These are phyloP conservation scores for Scarus forsteni DNA, from an alignment of 2,797 vertebrate genomes.

Conservation along the genomic window DNA sequence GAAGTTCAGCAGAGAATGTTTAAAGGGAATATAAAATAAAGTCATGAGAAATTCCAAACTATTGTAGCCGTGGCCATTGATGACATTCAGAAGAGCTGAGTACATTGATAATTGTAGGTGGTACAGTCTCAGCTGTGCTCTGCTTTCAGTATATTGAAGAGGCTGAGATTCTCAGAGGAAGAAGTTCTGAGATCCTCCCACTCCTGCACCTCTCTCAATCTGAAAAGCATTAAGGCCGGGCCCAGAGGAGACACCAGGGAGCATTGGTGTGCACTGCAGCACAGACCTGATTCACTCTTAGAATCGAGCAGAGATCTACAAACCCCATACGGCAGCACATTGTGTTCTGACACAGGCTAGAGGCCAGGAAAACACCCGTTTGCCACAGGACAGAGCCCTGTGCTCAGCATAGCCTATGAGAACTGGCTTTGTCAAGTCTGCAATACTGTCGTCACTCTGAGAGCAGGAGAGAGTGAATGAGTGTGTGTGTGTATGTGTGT, in stretches of 20 bases:
- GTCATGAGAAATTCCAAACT: too few relatives aligned
- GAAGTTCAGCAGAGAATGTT: too few relatives aligned
- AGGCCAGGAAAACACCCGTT: conserved; percentile 42
- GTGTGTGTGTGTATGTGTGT: conserved; percentile 46
- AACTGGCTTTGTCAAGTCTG: conserved; percentile 57
- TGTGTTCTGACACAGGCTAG: conserved; percentile 44
- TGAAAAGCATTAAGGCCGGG: conserved; percentile 70
- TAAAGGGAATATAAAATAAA: too few relatives aligned
- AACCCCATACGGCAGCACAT: conserved; percentile 46
- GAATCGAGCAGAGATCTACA: conserved; percentile 53
- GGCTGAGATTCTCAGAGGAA: conserved; percentile 51
- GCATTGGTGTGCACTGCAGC: conserved; percentile 73
- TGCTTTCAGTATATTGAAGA: conserved; percentile 50
- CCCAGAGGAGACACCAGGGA: conserved; percentile 67
- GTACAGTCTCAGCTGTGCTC: conserved; percentile 19
- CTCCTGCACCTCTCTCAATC: conserved; percentile 62
- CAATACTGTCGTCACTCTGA: conserved; percentile 55
- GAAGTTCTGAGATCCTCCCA: conserved; percentile 61
- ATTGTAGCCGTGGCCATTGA: conserved; percentile 9
- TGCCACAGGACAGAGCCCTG: conserved; percentile 37
- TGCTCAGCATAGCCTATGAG: conserved; percentile 39
- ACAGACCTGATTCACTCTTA: conserved; percentile 61
- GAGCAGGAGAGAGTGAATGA: conserved; percentile 34
- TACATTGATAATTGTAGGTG: conserved; percentile 26
- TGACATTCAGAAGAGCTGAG: conserved; percentile 20